Conservation (phyloP, 2,888 invertebrate species). For the Cephus pygmeus region DNA sequence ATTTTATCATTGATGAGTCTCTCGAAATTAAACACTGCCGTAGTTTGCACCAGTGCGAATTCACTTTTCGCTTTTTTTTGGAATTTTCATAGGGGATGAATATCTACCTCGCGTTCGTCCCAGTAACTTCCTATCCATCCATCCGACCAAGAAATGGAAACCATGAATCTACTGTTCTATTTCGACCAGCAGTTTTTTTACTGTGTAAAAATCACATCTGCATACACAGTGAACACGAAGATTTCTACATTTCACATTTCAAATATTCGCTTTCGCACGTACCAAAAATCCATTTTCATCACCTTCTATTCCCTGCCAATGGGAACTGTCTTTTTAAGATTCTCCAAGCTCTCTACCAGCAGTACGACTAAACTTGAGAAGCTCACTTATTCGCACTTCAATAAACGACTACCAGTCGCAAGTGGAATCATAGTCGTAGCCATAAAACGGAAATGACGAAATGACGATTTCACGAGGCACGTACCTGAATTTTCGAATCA, state of each 20-base stretch:
- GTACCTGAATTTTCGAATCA: not conserved
- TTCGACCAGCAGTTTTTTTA: not conserved
- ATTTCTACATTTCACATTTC: no score
- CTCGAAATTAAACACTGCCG: not conserved
- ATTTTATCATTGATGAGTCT: not conserved
- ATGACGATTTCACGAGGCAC: not conserved
- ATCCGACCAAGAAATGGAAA: conserved; percentile 47
- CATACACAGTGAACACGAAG: not conserved
- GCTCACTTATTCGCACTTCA: no score
- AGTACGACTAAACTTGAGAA: not conserved
- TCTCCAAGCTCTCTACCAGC: not conserved
- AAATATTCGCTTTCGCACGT: not conserved
- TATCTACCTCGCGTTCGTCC: conserved; percentile 44
- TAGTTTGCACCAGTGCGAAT: no score
- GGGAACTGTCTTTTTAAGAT: not conserved
- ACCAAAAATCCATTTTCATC: not conserved
- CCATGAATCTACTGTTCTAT: conserved; percentile 41
- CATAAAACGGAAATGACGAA: not conserved
- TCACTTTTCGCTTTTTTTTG: no score
- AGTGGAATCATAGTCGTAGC: not conserved
- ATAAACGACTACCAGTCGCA: not conserved
- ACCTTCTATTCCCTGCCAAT: not conserved
- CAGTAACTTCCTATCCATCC: conserved; percentile 41
- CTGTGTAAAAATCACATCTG: not conserved
- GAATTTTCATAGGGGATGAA: conserved; percentile 13